Base-by-base conservation (phyloP, 2,888 invertebrate genomes). In the Mythimna impura region DNA sequence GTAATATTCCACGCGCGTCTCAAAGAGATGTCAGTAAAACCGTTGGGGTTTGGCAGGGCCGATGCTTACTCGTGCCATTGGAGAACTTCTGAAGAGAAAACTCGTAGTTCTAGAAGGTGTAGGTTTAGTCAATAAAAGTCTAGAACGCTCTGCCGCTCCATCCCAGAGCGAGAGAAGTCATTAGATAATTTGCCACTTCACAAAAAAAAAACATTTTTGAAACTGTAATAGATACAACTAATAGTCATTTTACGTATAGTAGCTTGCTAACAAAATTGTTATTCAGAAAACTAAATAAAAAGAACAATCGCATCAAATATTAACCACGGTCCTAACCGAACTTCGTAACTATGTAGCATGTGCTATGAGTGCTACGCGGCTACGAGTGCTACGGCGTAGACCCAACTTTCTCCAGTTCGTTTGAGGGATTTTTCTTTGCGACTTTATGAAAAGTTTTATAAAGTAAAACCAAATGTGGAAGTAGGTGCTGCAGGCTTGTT, bases 351-450 rank as follows among this genome's bases (percentile, higher is more conserved):
- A 70, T 68, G 68, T 76, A 78, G 76, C 52, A 63, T 80, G 72
- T 68, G 71, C 73, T 83, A 62, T 57, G 57, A 66, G 50, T 20
- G 66, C 81, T 60, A 40, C 14, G 60, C n/a, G 36, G 60, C n/a
- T 36, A 12, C 20, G 40, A 78, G 66, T 25, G 71, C 75, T 82
- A 81, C 71, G 66, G 12, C 86, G 78, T 81, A 79, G 85, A 47
- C 72, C 67, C 65, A 87, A 83, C 73, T 87, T 87, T 63, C 73
- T 83, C 73, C 78, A 76, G 71, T 82, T 83, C 63, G 71, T 81
- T 84, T 80, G 61, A 76, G 63, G 74, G 71, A 57, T 75, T 84
- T 84, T 83, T 80, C 71, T 80, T 76, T 20, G 22, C 64, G 43
- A 77, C 52, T 70, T 84, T 70, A 47, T 74, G 55, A 70, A 72